These are phyloP conservation scores for Ditylenchus weischeri DNA, from an alignment of 2,888 invertebrate genomes.

Conservation along the genomic window DNA sequence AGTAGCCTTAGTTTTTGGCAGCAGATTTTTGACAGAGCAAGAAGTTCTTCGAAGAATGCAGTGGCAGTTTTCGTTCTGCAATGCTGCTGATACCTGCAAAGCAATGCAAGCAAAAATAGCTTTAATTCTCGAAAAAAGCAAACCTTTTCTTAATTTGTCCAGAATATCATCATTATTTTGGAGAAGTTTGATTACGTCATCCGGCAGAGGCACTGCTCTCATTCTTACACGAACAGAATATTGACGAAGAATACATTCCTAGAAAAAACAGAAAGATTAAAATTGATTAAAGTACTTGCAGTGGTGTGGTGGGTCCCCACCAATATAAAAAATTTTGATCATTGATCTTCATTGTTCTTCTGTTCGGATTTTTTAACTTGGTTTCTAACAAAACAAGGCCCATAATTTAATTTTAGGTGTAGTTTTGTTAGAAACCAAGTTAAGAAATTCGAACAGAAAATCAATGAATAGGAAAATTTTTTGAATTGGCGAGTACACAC, in stretches of 20 bases:
- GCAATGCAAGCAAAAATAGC: background rate
- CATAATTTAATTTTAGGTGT: too few species aligned
- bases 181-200: conserved; percentile 40
- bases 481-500: too few species aligned
- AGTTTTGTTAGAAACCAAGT: too few species aligned
- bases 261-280: conserved; percentile 6
- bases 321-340: too few species aligned
- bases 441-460: too few species aligned
- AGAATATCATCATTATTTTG: conserved; percentile 37
- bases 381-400: too few species aligned
- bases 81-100: background rate
- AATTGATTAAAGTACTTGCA: too few species aligned
- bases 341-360: too few species aligned
- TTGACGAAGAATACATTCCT: conserved; percentile 48
- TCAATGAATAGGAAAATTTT: too few species aligned
- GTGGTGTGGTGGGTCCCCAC: too few species aligned
- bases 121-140: background rate
- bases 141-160: conserved; percentile 36
- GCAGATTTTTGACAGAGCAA: conserved; percentile 25
- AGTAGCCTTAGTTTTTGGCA: conserved; percentile 50
- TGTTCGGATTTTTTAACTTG: too few species aligned
- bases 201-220: conserved; percentile 48
- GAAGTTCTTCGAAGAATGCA: conserved; percentile 26
- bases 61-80: too few species aligned
- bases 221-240: conserved; percentile 42